Conservation (phyloP, 2,888 invertebrate species). For the Pyrrhia umbra region DNA sequence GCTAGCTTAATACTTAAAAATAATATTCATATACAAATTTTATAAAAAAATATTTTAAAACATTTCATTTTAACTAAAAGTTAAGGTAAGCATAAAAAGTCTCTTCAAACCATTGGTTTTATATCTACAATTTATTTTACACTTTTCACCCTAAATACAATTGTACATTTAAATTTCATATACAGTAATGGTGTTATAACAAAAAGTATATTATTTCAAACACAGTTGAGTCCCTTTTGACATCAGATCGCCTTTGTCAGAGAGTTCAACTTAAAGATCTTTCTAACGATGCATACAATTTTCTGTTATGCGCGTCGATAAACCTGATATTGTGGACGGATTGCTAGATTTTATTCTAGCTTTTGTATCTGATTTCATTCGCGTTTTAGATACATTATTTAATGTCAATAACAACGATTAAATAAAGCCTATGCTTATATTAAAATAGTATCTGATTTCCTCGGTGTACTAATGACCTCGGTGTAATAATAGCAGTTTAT, state of each 20-base stretch:
- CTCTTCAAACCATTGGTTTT: no score
- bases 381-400: neutral
- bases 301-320: neutral
- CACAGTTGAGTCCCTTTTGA: conserved; percentile 26
- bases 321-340: neutral
- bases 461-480: no score
- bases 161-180: neutral
- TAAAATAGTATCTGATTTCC: no score
- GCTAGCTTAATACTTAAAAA: no score
- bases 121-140: neutral
- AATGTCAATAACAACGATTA: no score
- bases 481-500: no score
- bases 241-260: conserved; percentile 31
- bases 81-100: no score
- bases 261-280: neutral
- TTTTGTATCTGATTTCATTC: neutral
- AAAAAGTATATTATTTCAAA: conserved; percentile 18
- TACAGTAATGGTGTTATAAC: conserved; percentile 7
- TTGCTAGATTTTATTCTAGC: neutral
- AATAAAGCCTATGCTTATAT: no score
- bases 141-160: no score
- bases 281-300: conserved; percentile 20
- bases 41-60: no score
- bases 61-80: no score
- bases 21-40: no score